phyloP scores from a whole-genome alignment of 2,113 vertebrate genomes.

The Nerophis ophidion region DNA sequence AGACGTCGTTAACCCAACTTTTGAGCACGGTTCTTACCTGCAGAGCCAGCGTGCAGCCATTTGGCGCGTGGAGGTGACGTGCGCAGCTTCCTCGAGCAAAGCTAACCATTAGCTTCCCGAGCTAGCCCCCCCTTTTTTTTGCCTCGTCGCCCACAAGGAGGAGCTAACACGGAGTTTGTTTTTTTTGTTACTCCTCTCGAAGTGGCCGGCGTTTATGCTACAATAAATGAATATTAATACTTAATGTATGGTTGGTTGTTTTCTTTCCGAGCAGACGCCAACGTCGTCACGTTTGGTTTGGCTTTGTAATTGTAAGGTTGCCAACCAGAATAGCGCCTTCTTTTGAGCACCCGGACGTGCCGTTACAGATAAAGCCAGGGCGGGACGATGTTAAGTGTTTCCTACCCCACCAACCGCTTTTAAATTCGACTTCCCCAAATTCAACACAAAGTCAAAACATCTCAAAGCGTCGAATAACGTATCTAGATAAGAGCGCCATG shows the following conservation, averaged over 20 bases:
- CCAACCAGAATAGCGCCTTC: conserved; percentile 23
- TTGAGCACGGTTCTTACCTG: conserved; percentile 61
- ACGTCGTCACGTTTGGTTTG: background rate
- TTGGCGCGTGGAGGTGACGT: conserved; percentile 25
- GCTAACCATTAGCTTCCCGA: conserved; percentile 49
- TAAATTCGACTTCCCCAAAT: too few species aligned
- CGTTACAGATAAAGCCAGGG: background rate
- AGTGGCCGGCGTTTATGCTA: too few species aligned
- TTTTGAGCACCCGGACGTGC: background rate
- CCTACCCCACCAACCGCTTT: too few species aligned
- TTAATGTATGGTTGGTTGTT: background rate
- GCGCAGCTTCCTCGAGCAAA: conserved; percentile 16
- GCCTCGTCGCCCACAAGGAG: background rate
- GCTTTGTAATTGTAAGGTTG: conserved; percentile 13
- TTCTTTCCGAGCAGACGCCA: background rate
- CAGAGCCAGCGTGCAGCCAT: conserved; percentile 78
- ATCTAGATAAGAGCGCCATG: too few species aligned
- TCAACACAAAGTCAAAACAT: too few species aligned
- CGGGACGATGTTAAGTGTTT: background rate
- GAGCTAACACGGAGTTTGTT: conserved; percentile 43
- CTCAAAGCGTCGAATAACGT: too few species aligned
- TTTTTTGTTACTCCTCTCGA: accelerated
- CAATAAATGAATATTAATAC: accelerated
- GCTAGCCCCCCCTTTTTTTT: background rate
- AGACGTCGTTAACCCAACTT: conserved; percentile 33